These are phyloP conservation scores for Schlechtendalia chinensis DNA, from an alignment of 1,140 invertebrate genomes.

Conservation along the genomic window DNA sequence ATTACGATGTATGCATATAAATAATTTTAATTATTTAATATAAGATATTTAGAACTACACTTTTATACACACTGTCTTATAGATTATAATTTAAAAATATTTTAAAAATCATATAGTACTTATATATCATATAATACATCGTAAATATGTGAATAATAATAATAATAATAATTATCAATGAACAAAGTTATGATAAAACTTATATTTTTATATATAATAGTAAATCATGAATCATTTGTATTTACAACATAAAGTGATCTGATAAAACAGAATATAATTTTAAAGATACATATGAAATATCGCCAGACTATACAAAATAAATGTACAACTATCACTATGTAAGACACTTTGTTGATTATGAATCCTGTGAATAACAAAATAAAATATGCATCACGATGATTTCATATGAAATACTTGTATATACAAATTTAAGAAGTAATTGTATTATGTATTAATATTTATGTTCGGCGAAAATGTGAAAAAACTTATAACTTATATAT, in stretches of 20 bases:
- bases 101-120: too few species aligned
- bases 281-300: background rate
- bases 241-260: background rate
- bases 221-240: constrained; percentile 4
- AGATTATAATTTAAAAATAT: too few species aligned
- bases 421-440: background rate
- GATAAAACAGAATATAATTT: constrained; percentile 11
- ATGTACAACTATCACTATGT: background rate
- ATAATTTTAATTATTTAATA: too few species aligned
- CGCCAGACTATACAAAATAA: background rate
- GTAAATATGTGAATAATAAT: too few species aligned
- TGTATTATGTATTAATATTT: background rate
- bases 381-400: background rate
- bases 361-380: background rate
- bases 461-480: background rate
- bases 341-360: background rate
- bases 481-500: background rate
- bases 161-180: too few species aligned
- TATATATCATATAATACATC: too few species aligned
- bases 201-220: background rate
- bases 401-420: background rate
- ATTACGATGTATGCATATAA: too few species aligned
- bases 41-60: too few species aligned
- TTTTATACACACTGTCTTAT: too few species aligned
- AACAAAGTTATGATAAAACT: background rate